Evolutionary conservation across 64 coral and sea anemone genomes (phyloP).

Genomic region (Exaiptasia diaphana): DNA sequence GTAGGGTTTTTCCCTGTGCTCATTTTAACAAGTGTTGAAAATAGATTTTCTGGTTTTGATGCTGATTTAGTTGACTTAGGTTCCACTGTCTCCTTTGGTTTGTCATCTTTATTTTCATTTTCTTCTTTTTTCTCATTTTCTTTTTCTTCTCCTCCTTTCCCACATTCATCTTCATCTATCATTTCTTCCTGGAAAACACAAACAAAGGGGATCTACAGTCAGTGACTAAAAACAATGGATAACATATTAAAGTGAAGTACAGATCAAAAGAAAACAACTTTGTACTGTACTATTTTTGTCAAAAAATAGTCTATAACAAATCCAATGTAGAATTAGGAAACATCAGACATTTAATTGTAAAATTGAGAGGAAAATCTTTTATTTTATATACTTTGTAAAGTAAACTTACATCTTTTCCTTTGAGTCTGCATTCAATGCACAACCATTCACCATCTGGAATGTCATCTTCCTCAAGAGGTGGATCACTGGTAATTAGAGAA

Average conservation of each 20-base stretch:
- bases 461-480: constrained; percentile 96
- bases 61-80: constrained; percentile 10
- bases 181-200: constrained; percentile 14
- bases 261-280: too few species aligned
- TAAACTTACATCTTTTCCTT: constrained; percentile 42
- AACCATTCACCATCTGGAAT: constrained; percentile 98
- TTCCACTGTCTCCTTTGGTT: constrained; percentile 34
- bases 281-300: too few species aligned
- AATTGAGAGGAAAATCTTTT: too few species aligned
- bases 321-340: too few species aligned
- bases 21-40: constrained; percentile 90
- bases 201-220: not conserved
- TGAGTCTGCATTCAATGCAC: constrained; percentile 90
- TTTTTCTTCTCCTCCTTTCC: constrained; percentile 39
- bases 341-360: too few species aligned
- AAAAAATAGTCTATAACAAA: too few species aligned
- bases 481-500: constrained; percentile 59
- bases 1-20: constrained; percentile 96
- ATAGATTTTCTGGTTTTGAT: constrained; percentile 65
- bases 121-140: constrained; percentile 60
- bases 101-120: constrained; percentile 45
- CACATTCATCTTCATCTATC: constrained; percentile 2
- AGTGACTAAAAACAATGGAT: too few species aligned
- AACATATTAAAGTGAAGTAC: too few species aligned
- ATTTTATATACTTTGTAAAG: too few species aligned